Evolutionary conservation across 2,113 vertebrate species (phyloP).

Genomic region (Etheostoma cragini): DNA sequence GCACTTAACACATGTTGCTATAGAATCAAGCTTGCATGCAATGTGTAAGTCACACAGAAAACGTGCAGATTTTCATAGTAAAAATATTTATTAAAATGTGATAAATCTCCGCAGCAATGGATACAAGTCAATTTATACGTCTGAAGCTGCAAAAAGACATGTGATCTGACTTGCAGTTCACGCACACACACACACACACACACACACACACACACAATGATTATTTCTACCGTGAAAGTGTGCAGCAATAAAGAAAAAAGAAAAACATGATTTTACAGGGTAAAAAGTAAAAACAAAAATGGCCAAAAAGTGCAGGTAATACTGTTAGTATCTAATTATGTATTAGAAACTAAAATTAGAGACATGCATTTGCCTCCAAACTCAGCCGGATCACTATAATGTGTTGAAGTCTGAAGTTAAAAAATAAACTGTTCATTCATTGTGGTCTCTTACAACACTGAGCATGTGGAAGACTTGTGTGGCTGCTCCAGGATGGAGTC

Average conservation of each 20-base stretch:
- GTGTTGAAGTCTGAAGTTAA: not conserved
- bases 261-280: not conserved
- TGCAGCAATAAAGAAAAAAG: not conserved
- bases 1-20: not conserved
- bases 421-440: conserved; percentile 7
- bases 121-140: conserved; percentile 30
- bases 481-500: conserved; percentile 77
- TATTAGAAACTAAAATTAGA: not conserved
- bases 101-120: conserved; percentile 19
- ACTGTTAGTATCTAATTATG: not conserved
- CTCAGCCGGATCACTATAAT: conserved; percentile 1
- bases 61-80: conserved; percentile 27
- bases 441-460: conserved; percentile 71
- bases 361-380: not conserved
- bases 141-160: not conserved
- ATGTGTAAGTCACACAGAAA: not conserved
- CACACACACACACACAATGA: no score
- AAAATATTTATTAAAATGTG: conserved; percentile 70
- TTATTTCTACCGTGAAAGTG: not conserved
- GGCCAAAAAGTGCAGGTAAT: not conserved
- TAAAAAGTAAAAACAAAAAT: not conserved
- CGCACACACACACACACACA: not conserved
- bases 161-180: not conserved
- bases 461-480: conserved; percentile 87
- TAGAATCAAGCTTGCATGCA: not conserved